phyloP scores from a whole-genome alignment of 2,888 invertebrate species.

The Ornithoptera alexandrae region DNA sequence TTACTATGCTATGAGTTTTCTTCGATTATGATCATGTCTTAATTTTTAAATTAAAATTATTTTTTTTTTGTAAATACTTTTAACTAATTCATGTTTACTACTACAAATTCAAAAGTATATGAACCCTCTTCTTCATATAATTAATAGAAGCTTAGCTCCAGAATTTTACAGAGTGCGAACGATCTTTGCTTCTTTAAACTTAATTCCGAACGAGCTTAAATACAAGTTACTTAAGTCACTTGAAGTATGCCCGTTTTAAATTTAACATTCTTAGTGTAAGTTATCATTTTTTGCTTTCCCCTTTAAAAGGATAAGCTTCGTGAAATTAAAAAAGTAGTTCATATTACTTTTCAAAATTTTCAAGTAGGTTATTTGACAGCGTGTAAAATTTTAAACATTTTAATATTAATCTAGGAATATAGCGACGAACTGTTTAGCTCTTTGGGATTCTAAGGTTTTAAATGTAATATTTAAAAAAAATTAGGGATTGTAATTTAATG shows the following conservation, averaged over 20 bases:
- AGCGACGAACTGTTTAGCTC: too few relatives aligned
- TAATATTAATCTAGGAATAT: background rate
- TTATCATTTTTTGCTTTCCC: conserved; percentile 17
- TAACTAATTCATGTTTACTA: too few relatives aligned
- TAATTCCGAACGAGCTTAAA: conserved; percentile 12
- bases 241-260: conserved; percentile 13
- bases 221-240: conserved; percentile 19
- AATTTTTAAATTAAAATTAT: too few relatives aligned
- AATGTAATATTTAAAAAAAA: too few relatives aligned
- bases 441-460: too few relatives aligned
- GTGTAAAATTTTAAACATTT: background rate
- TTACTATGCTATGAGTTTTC: too few relatives aligned
- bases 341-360: conserved; percentile 13
- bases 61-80: too few relatives aligned
- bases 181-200: conserved; percentile 10
- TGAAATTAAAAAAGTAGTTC: conserved; percentile 17
- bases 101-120: background rate
- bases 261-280: conserved; percentile 16
- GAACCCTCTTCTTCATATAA: background rate
- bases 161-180: background rate
- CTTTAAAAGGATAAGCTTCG: conserved; percentile 15
- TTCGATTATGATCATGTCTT: too few relatives aligned
- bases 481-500: too few relatives aligned
- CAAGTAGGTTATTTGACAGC: background rate
- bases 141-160: background rate